Conservation (phyloP, 2,797 vertebrate species). For the Acipenser oxyrinchus region DNA sequence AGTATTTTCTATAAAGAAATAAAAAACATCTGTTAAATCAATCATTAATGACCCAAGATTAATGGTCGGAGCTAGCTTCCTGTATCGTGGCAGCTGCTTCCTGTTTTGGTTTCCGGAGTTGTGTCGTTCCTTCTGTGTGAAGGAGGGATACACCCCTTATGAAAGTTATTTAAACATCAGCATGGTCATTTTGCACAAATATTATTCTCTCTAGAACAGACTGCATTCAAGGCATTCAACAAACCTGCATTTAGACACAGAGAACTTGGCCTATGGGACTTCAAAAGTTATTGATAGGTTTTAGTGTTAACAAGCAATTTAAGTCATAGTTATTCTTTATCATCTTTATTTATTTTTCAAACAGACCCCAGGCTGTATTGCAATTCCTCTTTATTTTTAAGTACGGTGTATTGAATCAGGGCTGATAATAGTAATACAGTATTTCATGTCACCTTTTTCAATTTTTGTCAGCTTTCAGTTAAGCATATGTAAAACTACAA, state of each 20-base stretch:
- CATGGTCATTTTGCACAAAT: constrained; percentile 22
- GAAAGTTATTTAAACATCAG: constrained; percentile 29
- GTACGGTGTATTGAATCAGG: too few relatives aligned
- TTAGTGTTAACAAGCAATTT: too few relatives aligned
- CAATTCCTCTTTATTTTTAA: not conserved
- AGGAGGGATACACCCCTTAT: too few relatives aligned
- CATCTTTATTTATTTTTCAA: too few relatives aligned
- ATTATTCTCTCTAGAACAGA: constrained; percentile 21
- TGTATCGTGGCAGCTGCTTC: constrained; percentile 64
- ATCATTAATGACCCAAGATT: constrained; percentile 52
- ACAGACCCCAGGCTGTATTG: not conserved
- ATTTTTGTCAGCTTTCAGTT: too few relatives aligned
- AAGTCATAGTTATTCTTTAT: too few relatives aligned
- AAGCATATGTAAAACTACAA: too few relatives aligned
- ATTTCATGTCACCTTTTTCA: too few relatives aligned
- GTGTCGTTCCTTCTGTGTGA: constrained; percentile 23
- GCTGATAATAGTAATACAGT: too few relatives aligned
- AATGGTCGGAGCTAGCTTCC: constrained; percentile 51
- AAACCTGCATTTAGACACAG: too few relatives aligned
- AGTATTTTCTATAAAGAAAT: constrained; percentile 48
- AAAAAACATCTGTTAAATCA: constrained; percentile 42
- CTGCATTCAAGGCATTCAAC: constrained; percentile 1
- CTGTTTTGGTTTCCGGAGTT: constrained; percentile 58
- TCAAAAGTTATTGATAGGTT: too few relatives aligned
- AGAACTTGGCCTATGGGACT: too few relatives aligned